Conservation (phyloP, 1,140 invertebrate species). For the Bemisia tabaci region DNA sequence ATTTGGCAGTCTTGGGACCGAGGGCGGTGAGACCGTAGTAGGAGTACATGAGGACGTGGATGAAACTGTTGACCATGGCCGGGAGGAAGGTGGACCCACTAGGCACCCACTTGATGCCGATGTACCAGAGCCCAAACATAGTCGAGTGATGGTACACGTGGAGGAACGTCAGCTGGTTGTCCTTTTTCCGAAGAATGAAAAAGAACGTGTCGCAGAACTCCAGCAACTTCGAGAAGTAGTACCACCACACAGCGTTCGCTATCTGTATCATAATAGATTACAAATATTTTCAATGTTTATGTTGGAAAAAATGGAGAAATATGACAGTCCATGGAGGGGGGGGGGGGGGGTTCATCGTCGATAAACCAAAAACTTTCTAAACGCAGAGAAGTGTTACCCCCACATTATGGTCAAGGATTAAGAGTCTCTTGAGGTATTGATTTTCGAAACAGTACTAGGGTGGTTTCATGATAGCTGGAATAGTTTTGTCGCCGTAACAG, state of each 20-base stretch:
- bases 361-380: no score
- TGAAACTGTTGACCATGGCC: conserved; percentile 78
- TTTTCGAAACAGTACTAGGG: no score
- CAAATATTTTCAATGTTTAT: no score
- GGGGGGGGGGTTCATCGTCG: no score
- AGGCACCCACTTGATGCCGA: conserved; percentile 90
- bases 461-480: no score
- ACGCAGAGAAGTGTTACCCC: no score
- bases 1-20: conserved; percentile 60
- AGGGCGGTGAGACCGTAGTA: conserved; percentile 79
- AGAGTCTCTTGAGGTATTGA: no score
- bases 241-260: conserved; percentile 89
- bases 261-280: no score
- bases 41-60: conserved; percentile 82
- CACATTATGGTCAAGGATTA: no score
- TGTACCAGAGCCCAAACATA: conserved; percentile 90
- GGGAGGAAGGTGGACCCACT: conserved; percentile 80
- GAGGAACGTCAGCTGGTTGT: conserved; percentile 73
- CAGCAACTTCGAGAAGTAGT: conserved; percentile 85
- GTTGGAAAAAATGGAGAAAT: no score
- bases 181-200: conserved; percentile 79
- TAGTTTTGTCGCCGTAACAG: no score
- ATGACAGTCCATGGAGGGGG: no score
- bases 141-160: conserved; percentile 87
- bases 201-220: conserved; percentile 90